These are phyloP conservation scores for Dolichopus griseipennis DNA, from an alignment of 2,888 invertebrate genomes.

Conservation along the genomic window DNA sequence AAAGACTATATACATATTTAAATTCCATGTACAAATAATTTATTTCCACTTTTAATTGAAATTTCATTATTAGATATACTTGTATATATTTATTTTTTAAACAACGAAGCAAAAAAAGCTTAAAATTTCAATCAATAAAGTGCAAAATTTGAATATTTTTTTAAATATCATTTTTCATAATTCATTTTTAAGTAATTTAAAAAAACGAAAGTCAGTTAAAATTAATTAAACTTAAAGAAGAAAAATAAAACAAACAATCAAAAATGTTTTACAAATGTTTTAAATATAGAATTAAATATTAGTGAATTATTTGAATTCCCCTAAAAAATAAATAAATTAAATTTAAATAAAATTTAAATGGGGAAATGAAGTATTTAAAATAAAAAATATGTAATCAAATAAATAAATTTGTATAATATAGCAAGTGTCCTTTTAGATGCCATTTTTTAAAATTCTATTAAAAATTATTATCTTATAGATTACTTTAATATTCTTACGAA, in stretches of 20 bases:
- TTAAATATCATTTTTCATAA: background rate
- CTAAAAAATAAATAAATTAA: too few relatives aligned
- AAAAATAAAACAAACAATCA: background rate
- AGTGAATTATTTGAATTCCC: too few relatives aligned
- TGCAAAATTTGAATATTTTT: background rate
- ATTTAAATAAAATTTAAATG: too few relatives aligned
- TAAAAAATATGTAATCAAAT: too few relatives aligned
- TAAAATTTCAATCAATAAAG: background rate
- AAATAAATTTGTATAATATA: background rate
- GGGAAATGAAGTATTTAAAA: too few relatives aligned
- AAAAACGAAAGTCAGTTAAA: background rate
- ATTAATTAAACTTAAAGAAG: too few relatives aligned
- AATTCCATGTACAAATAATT: too few relatives aligned
- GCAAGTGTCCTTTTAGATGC: background rate
- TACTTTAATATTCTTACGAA: background rate
- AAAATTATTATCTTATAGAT: background rate
- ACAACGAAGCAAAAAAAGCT: constrained; percentile 1
- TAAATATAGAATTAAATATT: background rate
- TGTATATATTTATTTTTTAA: too few relatives aligned
- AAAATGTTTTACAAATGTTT: background rate
- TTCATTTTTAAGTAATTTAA: background rate
- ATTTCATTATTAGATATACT: background rate
- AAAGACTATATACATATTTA: too few relatives aligned
- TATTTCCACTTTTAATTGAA: background rate
- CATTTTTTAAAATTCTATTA: background rate